Evolutionary conservation across 2,888 invertebrate species (phyloP), one percentile per base, ranked within the genome.

Genomic region (Danaus chrysippus): DNA sequence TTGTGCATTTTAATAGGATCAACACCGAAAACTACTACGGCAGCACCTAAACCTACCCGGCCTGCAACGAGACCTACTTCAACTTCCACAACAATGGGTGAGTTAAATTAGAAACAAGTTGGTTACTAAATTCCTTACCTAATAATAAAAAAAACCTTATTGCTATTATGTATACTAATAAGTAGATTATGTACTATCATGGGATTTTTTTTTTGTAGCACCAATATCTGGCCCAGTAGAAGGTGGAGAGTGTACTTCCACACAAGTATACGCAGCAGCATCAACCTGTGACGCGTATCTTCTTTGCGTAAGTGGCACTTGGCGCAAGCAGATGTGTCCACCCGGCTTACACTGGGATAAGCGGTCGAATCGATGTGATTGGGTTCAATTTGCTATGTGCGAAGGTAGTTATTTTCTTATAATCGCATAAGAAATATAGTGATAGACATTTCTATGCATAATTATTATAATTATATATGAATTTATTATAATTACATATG

Each of bases 271-370:
- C 65, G 91, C 94, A 0, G 93, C 96, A 67, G 92, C 93, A 0
- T 76, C 78, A 3, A 93, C 94, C 61, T 97, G 97, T 74, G 94
- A 94, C 68, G 91, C 94, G 0, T 97, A 96, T 77, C 92, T 94
- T 73, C 91, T 95, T 62, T 97, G 97, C 73, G 92, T 95, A 3
- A 87, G 93, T 3, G 96, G 96, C 0, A 93, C 93, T 64, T 84
- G 95, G 76, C 92, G 89, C 41, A 93, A 93, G 69, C 95, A 96
- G 72, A 91, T 92, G 66, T 97, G 97, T 75, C 94, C 96, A 0
- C 93, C 94, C 0, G 96, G 96, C 23, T 81, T 97, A 58, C 96
- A 96, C 77, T 97, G 96, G 96, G 96, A 96, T 78, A 88, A 89
- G 56, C 84, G 92, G 0, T 91, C 92, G 42, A 92, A 92, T 46